Conservation (phyloP, 1,140 invertebrate genomes). For the Calliphora vicina region DNA sequence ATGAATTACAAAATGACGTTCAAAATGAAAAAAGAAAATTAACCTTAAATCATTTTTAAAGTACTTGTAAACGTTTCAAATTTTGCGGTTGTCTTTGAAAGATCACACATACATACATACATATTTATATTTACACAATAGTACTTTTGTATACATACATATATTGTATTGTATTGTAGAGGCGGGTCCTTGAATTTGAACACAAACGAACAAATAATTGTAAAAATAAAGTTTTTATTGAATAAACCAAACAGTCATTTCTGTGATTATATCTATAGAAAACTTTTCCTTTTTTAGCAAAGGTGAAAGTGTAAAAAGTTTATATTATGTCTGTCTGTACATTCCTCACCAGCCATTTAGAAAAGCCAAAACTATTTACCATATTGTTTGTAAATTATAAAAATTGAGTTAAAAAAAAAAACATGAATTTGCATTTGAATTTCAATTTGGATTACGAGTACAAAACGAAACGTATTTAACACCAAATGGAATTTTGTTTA, state of each 20-base stretch:
- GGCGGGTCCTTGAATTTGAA: not conserved
- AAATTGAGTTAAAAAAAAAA: not conserved
- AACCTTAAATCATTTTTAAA: not conserved
- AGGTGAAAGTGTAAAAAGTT: constrained; percentile 3
- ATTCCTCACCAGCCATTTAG: not conserved
- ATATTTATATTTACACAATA: too few species aligned
- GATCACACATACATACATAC: not conserved
- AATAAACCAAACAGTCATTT: not conserved
- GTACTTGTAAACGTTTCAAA: not conserved
- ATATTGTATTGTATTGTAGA: not conserved
- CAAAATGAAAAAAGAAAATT: not conserved
- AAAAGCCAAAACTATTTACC: not conserved
- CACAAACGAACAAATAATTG: not conserved
- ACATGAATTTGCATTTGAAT: not conserved
- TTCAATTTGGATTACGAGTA: not conserved
- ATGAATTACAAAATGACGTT: not conserved
- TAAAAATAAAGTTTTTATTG: not conserved
- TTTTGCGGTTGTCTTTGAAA: not conserved
- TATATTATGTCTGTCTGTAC: not conserved
- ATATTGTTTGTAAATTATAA: not conserved
- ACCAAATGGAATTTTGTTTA: not conserved
- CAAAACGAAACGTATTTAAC: not conserved
- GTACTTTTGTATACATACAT: too few species aligned
- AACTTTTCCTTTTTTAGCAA: not conserved
- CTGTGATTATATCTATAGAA: not conserved